Percentiles rank a stretch among this genome's conserved stretches.
Conservation (phyloP, 2,888 invertebrate genomes). For the Tanytarsus gracilentus region DNA sequence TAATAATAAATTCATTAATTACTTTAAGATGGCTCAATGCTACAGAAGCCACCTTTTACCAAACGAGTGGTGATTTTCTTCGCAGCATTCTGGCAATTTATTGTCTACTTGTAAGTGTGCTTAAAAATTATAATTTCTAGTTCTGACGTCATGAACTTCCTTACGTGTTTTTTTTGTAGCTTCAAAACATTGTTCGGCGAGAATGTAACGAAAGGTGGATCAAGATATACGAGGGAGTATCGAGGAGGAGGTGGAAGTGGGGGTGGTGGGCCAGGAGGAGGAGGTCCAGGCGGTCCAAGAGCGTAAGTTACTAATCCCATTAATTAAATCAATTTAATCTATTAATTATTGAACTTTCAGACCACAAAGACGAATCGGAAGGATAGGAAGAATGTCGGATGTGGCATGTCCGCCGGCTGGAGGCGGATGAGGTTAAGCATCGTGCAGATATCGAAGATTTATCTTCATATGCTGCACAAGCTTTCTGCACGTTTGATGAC, state of each 20-base stretch:
- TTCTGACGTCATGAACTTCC: not conserved
- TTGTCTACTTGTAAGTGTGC: constrained; percentile 8
- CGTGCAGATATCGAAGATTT: constrained; percentile 5
- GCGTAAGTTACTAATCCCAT: not conserved
- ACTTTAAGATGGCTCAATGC: constrained; percentile 4
- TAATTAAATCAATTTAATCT: not conserved
- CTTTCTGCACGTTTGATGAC: not conserved
- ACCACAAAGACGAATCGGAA: constrained; percentile 5
- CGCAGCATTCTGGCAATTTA: not conserved
- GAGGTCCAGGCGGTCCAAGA: not conserved
- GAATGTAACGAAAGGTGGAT: constrained; percentile 14
- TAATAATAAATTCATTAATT: not conserved
- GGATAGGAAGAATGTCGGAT: constrained; percentile 8
- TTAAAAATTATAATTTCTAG: not conserved
- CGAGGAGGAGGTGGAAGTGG: constrained; percentile 11
- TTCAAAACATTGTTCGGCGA: constrained; percentile 25
- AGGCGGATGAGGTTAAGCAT: constrained; percentile 26
- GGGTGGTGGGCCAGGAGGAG: constrained; percentile 2
- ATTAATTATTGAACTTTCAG: constrained; percentile 2
- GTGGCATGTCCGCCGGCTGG: not conserved
- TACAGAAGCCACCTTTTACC: constrained; percentile 2
- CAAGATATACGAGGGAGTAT: constrained; percentile 3
- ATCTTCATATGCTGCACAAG: constrained; percentile 13
- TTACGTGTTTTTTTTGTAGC: not conserved
- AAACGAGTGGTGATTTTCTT: constrained; percentile 6